phyloP scores from a whole-genome alignment of 2,113 vertebrate species.

The Pachycephala philippinensis region DNA sequence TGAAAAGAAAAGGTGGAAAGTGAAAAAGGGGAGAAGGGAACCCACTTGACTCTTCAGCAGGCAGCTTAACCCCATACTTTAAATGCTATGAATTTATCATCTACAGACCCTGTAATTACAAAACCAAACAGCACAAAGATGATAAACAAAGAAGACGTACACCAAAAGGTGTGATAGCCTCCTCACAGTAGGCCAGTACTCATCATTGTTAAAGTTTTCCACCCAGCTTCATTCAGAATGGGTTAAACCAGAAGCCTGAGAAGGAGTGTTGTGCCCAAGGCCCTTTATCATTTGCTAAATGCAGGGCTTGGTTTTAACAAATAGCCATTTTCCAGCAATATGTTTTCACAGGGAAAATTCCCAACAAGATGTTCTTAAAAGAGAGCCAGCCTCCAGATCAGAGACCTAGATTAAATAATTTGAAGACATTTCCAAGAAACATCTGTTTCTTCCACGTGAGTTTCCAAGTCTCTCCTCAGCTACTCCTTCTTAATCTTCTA shows the following conservation, averaged over 20 bases:
- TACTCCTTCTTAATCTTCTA: not conserved
- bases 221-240: not conserved
- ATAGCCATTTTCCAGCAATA: not conserved
- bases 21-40: not conserved
- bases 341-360: not conserved
- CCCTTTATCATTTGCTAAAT: not conserved
- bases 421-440: not conserved
- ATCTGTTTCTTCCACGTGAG: not conserved
- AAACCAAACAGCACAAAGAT: rapidly evolving
- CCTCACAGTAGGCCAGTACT: not conserved
- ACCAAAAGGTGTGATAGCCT: not conserved
- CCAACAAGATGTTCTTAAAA: not conserved
- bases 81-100: not conserved
- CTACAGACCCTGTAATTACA: not conserved
- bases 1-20: not conserved
- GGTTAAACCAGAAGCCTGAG: not conserved
- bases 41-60: not conserved
- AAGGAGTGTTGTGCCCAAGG: not conserved
- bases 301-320: not conserved
- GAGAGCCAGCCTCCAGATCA: not conserved
- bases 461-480: not conserved
- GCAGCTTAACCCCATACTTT: not conserved
- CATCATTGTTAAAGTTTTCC: not conserved
- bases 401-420: not conserved
- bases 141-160: rapidly evolving